These are phyloP conservation scores for Acipenser ruthenus DNA, from an alignment of 2,797 vertebrate species.

Conservation along the genomic window DNA sequence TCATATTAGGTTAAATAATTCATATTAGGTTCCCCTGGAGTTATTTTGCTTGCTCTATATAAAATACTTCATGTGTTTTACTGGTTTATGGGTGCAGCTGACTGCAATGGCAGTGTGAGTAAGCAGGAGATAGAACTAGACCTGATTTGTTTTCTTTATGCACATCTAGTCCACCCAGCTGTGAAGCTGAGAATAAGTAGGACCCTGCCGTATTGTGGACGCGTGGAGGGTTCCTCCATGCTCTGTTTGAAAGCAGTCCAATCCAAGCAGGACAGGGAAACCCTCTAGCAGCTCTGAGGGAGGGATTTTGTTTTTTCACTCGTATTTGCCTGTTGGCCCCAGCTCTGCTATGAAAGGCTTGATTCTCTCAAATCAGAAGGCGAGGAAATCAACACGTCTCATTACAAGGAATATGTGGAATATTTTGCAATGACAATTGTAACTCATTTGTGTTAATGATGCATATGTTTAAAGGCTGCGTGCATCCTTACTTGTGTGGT, in stretches of 20 bases:
- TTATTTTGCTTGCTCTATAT: too few species aligned
- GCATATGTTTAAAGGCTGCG: too few species aligned
- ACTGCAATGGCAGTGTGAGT: too few species aligned
- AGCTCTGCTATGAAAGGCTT: constrained; percentile 3
- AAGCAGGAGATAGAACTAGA: too few species aligned
- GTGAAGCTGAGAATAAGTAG: background rate
- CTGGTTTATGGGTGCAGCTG: too few species aligned
- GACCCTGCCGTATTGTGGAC: background rate
- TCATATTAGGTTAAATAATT: too few species aligned
- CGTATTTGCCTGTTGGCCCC: background rate
- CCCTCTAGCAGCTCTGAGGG: constrained; percentile 3
- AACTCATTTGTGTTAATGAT: too few species aligned
- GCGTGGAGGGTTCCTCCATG: background rate
- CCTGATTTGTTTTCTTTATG: background rate
- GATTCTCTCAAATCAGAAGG: constrained; percentile 15
- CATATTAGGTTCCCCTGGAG: too few species aligned
- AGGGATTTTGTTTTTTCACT: too few species aligned
- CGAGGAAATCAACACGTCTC: constrained; percentile 10
- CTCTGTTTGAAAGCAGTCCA: constrained; percentile 10
- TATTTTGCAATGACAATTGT: constrained; percentile 12
- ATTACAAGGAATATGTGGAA: constrained; percentile 11
- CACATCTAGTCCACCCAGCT: background rate
- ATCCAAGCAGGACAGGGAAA: constrained; percentile 16
- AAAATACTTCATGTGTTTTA: too few species aligned
- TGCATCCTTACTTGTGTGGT: constrained; percentile 14